Conservation (phyloP, 2,113 vertebrate species). For the Erythrocercus mccallii region DNA sequence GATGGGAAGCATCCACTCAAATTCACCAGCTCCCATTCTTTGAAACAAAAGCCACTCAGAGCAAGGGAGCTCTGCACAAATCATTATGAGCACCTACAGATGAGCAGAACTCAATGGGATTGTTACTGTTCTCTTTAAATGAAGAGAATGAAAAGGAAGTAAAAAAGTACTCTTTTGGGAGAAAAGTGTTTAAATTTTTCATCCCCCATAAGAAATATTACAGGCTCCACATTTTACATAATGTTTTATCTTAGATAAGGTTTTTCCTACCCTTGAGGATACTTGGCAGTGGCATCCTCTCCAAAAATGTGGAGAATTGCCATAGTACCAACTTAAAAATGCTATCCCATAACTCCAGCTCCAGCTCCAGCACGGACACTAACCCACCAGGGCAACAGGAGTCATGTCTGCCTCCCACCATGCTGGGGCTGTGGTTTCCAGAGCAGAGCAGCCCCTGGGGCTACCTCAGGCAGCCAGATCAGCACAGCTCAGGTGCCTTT, state of each 20-base stretch:
- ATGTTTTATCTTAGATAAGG: neutral
- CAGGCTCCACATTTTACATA: neutral
- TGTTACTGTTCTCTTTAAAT: neutral
- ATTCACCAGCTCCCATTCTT: neutral
- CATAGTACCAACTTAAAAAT: neutral
- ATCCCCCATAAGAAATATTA: neutral
- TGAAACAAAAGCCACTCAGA: neutral
- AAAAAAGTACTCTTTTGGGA: fast-evolving
- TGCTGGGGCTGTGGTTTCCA: fast-evolving
- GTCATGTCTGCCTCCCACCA: neutral
- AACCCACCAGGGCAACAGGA: fast-evolving
- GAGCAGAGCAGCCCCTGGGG: neutral
- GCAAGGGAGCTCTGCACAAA: neutral
- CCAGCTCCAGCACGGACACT: neutral
- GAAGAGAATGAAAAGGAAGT: neutral
- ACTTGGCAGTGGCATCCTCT: neutral
- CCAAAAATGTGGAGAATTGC: neutral
- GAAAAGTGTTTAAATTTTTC: neutral
- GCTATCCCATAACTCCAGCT: neutral
- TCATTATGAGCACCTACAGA: neutral
- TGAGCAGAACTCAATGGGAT: neutral
- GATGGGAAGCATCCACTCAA: neutral
- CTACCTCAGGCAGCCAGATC: fast-evolving
- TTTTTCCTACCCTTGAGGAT: neutral
- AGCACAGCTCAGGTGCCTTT: neutral